These are phyloP conservation scores for Tenthredo mesomela DNA, from an alignment of 2,888 invertebrate genomes.

Conservation along the genomic window DNA sequence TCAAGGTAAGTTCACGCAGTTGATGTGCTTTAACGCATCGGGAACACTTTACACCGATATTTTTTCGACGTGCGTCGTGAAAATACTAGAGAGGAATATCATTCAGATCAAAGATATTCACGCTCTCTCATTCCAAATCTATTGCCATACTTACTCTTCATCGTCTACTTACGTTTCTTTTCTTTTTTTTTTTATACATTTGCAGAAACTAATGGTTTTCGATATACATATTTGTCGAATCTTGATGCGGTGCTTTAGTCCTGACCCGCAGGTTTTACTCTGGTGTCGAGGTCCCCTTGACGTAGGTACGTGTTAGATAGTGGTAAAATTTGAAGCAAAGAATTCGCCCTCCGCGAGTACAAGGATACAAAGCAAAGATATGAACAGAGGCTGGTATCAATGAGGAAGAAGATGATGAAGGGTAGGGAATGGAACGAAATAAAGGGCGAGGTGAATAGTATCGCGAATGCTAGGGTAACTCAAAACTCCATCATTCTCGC, in stretches of 20 bases:
- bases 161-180: neutral
- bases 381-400: slow-evolving; percentile 4
- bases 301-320: neutral
- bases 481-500: slow-evolving; percentile 10
- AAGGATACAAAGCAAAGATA: neutral
- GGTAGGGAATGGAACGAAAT: neutral
- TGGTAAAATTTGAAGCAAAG: neutral
- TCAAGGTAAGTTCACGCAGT: slow-evolving; percentile 84
- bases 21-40: neutral
- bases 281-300: neutral
- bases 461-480: neutral
- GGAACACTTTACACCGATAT: neutral
- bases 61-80: neutral
- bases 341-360: neutral
- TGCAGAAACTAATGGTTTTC: neutral
- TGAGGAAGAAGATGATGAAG: neutral
- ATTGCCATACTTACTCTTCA: neutral
- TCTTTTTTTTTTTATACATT: neutral
- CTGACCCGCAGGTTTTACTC: neutral
- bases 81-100: neutral
- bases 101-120: neutral
- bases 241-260: neutral
- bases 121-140: neutral
- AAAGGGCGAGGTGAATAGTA: neutral
- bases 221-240: neutral